Conservation (phyloP, 2,888 invertebrate species). For the Pterostichus niger region DNA sequence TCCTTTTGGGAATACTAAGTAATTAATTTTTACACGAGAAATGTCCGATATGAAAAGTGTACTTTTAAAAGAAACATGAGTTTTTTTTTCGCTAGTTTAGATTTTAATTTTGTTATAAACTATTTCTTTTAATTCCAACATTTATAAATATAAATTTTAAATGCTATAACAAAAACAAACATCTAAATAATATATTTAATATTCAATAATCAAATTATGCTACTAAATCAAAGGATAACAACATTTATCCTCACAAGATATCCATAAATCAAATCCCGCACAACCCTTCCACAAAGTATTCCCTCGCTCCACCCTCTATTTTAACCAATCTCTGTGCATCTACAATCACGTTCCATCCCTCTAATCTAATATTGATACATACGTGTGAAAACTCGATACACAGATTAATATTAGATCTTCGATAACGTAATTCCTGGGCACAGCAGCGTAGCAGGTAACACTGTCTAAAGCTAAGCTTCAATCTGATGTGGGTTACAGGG, state of each 20-base stretch:
- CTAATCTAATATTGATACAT: constrained; percentile 51
- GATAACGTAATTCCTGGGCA: constrained; percentile 21
- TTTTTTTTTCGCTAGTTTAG: too few relatives aligned
- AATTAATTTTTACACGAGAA: too few relatives aligned
- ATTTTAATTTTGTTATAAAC: neutral
- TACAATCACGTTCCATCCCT: constrained; percentile 33
- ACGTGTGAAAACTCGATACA: constrained; percentile 54
- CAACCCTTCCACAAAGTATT: neutral
- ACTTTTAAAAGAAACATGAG: too few relatives aligned
- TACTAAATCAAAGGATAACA: neutral
- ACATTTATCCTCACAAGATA: neutral
- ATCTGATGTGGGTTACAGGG: constrained; percentile 7
- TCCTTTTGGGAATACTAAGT: too few relatives aligned
- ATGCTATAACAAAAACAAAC: too few relatives aligned
- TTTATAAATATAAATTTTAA: neutral
- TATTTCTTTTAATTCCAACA: neutral
- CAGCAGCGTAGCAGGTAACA: neutral
- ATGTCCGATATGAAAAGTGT: too few relatives aligned
- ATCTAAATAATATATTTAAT: too few relatives aligned
- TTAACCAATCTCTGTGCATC: constrained; percentile 7
- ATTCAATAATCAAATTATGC: neutral
- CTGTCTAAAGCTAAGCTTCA: neutral
- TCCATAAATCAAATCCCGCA: neutral
- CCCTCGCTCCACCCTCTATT: neutral
- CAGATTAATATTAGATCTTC: constrained; percentile 38